A percentile compares a stretch with the other conserved stretches of the same genome.
phyloP scores from a whole-genome alignment of 1,140 invertebrate genomes.

The Glossosoma conforme region DNA sequence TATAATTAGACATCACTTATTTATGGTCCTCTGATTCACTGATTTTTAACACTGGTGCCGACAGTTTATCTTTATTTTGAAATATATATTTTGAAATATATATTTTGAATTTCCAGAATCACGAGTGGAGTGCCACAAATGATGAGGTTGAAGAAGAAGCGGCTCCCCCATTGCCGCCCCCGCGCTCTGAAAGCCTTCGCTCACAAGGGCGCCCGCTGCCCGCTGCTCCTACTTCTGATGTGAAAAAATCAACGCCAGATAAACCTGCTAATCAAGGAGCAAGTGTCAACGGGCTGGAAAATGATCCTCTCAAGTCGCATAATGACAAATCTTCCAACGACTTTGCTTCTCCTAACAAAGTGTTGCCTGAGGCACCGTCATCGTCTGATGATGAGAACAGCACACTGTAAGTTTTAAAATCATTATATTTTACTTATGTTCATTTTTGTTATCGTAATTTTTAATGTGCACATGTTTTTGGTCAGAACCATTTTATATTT shows the following conservation, averaged over 20 bases:
- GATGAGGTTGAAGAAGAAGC: slow-evolving; percentile 34
- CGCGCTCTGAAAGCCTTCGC: slow-evolving; percentile 53
- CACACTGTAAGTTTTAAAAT: slow-evolving; percentile 9
- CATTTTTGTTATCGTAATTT: too few species aligned
- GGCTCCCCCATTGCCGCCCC: slow-evolving; percentile 57
- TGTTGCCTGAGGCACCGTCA: slow-evolving; percentile 22
- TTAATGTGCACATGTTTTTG: too few species aligned
- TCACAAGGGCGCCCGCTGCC: slow-evolving; percentile 37
- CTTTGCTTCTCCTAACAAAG: slow-evolving; percentile 22
- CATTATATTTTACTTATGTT: too few species aligned
- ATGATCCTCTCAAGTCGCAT: too few species aligned
- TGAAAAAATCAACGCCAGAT: too few species aligned
- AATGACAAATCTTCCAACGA: slow-evolving; percentile 1
- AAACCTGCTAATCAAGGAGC: too few species aligned
- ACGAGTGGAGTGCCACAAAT: background rate
- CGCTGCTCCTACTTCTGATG: slow-evolving; percentile 34
- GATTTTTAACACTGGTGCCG: background rate
- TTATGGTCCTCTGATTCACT: too few species aligned
- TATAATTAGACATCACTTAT: too few species aligned
- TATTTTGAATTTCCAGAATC: background rate
- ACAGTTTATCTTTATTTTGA: slow-evolving; percentile 4
- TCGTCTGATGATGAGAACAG: slow-evolving; percentile 14
- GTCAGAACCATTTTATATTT: too few species aligned
- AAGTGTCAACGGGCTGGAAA: too few species aligned
- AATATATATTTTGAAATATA: background rate